These are phyloP conservation scores for Sander vitreus DNA, from an alignment of 2,113 vertebrate genomes.

Conservation along the genomic window DNA sequence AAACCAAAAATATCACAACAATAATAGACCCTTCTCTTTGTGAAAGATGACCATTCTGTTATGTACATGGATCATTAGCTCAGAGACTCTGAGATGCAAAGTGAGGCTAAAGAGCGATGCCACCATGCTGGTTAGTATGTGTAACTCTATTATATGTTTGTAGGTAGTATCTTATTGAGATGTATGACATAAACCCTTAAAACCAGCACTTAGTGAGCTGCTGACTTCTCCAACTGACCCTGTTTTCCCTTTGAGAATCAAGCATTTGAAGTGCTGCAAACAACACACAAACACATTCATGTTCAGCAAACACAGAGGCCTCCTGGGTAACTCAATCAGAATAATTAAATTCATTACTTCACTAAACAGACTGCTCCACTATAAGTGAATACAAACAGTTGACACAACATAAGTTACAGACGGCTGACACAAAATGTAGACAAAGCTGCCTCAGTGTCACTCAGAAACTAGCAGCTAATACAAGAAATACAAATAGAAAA, in stretches of 20 bases:
- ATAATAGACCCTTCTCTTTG: neutral
- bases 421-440: neutral
- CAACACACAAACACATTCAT: slow-evolving; percentile 6
- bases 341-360: slow-evolving; percentile 61
- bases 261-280: neutral
- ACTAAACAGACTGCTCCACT: slow-evolving; percentile 17
- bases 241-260: neutral
- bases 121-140: neutral
- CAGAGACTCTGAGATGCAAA: neutral
- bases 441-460: slow-evolving; percentile 4
- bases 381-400: slow-evolving; percentile 11
- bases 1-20: neutral
- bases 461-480: neutral
- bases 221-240: neutral
- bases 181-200: neutral
- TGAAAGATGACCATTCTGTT: neutral
- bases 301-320: neutral
- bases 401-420: no score
- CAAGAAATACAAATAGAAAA: neutral
- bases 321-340: slow-evolving; percentile 41
- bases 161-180: neutral
- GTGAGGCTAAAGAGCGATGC: neutral
- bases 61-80: slow-evolving; percentile 8
- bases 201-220: neutral
- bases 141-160: neutral